Evolutionary conservation across 2,888 invertebrate species (phyloP), one percentile per base, ranked within the genome.

Genomic region (Oxytorus armatus): DNA sequence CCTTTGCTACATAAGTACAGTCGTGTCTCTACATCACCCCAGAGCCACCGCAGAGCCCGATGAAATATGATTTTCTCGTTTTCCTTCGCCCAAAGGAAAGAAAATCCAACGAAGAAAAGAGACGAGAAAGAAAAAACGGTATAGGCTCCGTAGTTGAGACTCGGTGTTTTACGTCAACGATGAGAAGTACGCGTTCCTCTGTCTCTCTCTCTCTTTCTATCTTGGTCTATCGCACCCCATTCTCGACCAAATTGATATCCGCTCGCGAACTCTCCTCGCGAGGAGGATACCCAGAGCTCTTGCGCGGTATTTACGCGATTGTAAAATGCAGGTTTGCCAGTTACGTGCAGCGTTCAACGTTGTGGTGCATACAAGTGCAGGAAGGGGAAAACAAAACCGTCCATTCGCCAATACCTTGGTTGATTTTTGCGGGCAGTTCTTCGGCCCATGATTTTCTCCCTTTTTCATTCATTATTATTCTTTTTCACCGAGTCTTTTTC

Each of bases 191-290:
- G 36, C 66, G 53, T 21, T 51, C 10, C 42, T 33, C 25, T 25
- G 7, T 39, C 1, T 51, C 11, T 33, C n/a, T 33, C 18, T 51
- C 36, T 33, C n/a, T n/a, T n/a, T n/a, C 16, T 55, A 7, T 55
- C 11, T 47, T 14, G 14, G 10, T 51, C 14, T 61, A 18, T 66
- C 42, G 29, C 51, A 14, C 11, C 49, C 51, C 33, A 16, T 69
- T 39, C 74, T 63, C 69, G 33, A n/a, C 39, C 23, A 74, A 79
- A 79, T 79, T 79, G 68, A 57, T 69, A 79, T 70, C 68, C 69
- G 63, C 49, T 74, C 55, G 47, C 44, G 18, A 61, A 47, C 57
- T 78, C 33, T 33, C n/a, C 36, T 39, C 14, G 36, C 39, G 25
- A n/a, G 51, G 36, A 36, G 57, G 23, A 65, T 70, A 3, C 36